Conservation (phyloP, 2,797 vertebrate genomes). For the Valencia hispanica region DNA sequence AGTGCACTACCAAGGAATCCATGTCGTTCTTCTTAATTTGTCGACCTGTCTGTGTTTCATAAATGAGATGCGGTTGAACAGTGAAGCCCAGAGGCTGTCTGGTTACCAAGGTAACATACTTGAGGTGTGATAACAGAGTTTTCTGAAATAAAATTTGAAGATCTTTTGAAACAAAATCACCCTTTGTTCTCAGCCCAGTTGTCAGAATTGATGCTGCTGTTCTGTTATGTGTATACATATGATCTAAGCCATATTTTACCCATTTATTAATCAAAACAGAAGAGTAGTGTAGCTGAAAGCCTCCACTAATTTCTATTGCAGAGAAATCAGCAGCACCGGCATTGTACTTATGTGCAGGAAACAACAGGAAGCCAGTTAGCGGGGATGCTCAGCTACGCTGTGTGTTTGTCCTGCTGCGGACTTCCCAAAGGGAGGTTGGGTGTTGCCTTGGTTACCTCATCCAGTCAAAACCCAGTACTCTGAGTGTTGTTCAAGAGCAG, state of each 20-base stretch:
- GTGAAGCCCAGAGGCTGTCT: conserved; percentile 20
- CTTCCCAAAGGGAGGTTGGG: conserved; percentile 35
- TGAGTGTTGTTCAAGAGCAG: conserved; percentile 5
- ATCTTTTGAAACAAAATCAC: no score
- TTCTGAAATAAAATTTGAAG: not conserved
- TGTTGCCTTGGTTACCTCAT: conserved; percentile 68
- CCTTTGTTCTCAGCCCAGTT: not conserved
- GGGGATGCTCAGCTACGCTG: not conserved
- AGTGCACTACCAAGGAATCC: not conserved
- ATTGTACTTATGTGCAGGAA: conserved; percentile 10
- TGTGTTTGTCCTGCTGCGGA: conserved; percentile 28
- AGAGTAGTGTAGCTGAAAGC: not conserved
- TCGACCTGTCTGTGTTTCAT: conserved; percentile 19
- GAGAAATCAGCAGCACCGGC: conserved; percentile 4
- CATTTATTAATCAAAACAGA: not conserved
- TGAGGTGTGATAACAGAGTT: conserved; percentile 26
- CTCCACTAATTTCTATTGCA: not conserved
- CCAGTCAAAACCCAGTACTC: conserved; percentile 35
- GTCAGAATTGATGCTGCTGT: not conserved
- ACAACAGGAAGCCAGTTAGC: conserved; percentile 22
- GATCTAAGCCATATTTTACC: not conserved
- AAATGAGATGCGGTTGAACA: conserved; percentile 12
- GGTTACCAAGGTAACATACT: conserved; percentile 65
- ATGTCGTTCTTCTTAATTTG: conserved; percentile 8
- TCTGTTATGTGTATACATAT: not conserved